Base-by-base conservation (phyloP, 2,113 vertebrate species). In the Myotis yumanensis region DNA sequence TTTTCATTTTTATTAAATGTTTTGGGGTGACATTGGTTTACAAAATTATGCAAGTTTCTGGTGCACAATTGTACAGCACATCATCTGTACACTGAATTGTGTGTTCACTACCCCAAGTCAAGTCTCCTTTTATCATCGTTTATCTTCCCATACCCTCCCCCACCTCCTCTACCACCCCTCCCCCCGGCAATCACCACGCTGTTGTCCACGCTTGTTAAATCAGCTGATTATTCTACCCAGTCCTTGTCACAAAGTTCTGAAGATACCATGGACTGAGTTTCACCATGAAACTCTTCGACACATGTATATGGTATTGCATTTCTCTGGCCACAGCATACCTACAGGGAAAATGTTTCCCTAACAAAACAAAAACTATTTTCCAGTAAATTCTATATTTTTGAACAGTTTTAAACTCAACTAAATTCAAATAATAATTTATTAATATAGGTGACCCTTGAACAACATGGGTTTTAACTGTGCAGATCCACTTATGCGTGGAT, bases 321-420 rank as follows among this genome's bases (percentile, higher is more conserved):
- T 91, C 48, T 86, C 35, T 69, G 11, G 64, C 57, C 23, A 62
- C 11, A 15, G 30, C 23, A 52, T 66, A 57, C 40, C 72, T 81
- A 40, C 1, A 73, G 35, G 28, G 32, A 89, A 84, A 84, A 68
- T 18, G 18, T 52, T 93, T 69, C 73, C 37, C 18, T 79, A 64
- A 68, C 72, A 72, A 51, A 84, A 22, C 3, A 68, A 10, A 79
- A 64, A 54, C 23, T 4, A 25, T 76, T 76, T 54, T 76, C 52
- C 81, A 76, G 51, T 82, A 76, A 82, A 81, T 66, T 75, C 76
- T 82, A 68, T 16, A n/a, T 46, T 68, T 88, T 51, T 46, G 5
- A 89, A 76, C 15, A 28, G 35, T 92, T 90, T 96, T 77, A 89
- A 17, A 73, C 20, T 20, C 20, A 37, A 82, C 54, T 95, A 79